phyloP scores from a whole-genome alignment of 2,797 vertebrate species.

The Muscicapa comitata region DNA sequence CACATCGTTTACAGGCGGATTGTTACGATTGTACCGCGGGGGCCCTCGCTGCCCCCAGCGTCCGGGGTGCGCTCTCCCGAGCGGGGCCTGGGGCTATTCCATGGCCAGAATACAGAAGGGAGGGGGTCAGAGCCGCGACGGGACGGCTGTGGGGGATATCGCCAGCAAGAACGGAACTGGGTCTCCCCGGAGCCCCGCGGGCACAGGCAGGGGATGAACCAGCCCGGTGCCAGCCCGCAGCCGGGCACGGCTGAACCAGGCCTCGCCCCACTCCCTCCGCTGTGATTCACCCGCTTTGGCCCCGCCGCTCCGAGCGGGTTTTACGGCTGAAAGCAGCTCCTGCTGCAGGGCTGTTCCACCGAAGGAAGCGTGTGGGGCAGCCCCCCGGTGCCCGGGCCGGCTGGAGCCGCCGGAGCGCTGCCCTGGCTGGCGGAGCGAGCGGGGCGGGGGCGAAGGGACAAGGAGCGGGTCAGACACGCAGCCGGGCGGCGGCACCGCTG shows the following conservation, averaged over 20 bases:
- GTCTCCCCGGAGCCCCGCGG: not conserved
- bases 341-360: accelerated
- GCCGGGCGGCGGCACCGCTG: not conserved
- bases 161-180: not conserved
- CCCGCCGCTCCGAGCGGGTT: not conserved
- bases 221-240: not conserved
- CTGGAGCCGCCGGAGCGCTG: not conserved
- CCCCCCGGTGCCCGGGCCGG: not conserved
- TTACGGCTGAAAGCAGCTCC: not conserved
- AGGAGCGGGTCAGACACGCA: not conserved
- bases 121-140: not conserved
- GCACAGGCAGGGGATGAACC: not conserved
- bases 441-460: not conserved
- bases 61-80: not conserved
- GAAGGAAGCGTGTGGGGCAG: not conserved
- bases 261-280: not conserved
- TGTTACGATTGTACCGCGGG: not conserved
- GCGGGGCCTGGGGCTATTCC: not conserved
- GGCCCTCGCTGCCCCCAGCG: not conserved
- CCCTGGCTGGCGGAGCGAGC: not conserved
- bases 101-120: not conserved
- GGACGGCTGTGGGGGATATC: not conserved
- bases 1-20: not conserved
- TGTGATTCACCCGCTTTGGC: not conserved
- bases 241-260: too few relatives aligned